Evolutionary conservation across 2,797 vertebrate species (phyloP), one percentile per base, ranked within the genome.

Genomic region (Eulemur albifrons): DNA sequence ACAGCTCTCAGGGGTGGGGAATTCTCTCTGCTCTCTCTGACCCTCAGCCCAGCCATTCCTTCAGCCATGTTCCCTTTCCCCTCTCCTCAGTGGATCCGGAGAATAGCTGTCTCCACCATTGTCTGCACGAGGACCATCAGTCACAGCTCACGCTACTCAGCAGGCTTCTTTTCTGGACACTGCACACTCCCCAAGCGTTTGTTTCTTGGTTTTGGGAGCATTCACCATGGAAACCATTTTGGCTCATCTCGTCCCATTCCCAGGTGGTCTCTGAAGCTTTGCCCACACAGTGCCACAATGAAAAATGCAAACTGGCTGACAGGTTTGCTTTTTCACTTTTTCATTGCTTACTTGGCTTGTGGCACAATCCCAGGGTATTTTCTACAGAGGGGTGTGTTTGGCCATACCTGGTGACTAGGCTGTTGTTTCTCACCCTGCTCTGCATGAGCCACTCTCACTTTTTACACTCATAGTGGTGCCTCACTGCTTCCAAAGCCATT

Each of bases 181-280:
- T 4, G 5, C 54, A 25, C 15, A 2, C 52, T 45, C 72, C 52
- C 27, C 32, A 3, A n/a, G 76, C 32, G 40, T 87, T 84, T 57
- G 70, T 52, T 92, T 67, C 88, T 94, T 69, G n/a, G 23, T 77
- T 92, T 88, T 0, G 61, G 61, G 67, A 81, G 67, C 50, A 25
- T 88, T 97, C 45, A 7, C 96, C 90, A 88, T 97, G 94, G 96
- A 94, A 95, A 95, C 96, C 30, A 10, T 27, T 25, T 70, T 57
- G 57, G 81, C 89, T 90, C 27, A 0, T 82, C 45, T 76, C 48
- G 10, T 67, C 27, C 84, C 17, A 3, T 73, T 77, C 84, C 83
- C 95, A 95, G 96, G 97, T 94, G 92, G 88, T 70, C 96, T 52
- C 21, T 5, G 54, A 11, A 76, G 73, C 90, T 65, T 90, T 69